A percentile compares a stretch with the other conserved stretches of the same genome.
Evolutionary conservation across 2,888 invertebrate genomes (phyloP).

Genomic region (Stegophylla sp.): DNA sequence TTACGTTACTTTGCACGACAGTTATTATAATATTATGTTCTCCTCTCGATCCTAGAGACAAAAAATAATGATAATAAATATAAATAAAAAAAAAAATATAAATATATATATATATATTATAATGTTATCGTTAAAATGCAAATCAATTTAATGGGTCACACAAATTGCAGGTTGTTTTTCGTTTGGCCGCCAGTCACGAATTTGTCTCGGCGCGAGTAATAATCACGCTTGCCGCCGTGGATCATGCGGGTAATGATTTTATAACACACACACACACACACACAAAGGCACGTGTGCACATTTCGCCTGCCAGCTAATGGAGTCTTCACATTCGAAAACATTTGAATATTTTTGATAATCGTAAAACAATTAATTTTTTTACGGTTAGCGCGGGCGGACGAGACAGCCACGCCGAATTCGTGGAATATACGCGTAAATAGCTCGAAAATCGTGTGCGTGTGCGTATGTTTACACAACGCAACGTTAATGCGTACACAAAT

Average conservation of each 20-base stretch:
- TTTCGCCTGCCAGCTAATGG: slow-evolving; percentile 3
- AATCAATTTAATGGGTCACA: slow-evolving; percentile 47
- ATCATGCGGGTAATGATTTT: slow-evolving; percentile 26
- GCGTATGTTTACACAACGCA: neutral
- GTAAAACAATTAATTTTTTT: slow-evolving; percentile 5
- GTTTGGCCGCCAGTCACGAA: slow-evolving; percentile 37
- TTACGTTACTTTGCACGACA: neutral
- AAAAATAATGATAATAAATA: neutral
- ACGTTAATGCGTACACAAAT: neutral
- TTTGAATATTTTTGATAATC: neutral
- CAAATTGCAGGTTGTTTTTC: slow-evolving; percentile 28
- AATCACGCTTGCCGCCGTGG: slow-evolving; percentile 3
- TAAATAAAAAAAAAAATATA: too few relatives aligned
- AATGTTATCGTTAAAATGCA: slow-evolving; percentile 27
- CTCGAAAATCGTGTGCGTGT: neutral
- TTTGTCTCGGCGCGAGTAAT: slow-evolving; percentile 22
- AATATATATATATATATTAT: too few relatives aligned
- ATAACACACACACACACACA: neutral
- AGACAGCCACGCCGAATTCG: neutral
- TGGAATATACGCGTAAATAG: neutral
- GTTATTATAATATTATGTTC: slow-evolving; percentile 10
- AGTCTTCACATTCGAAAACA: slow-evolving; percentile 25
- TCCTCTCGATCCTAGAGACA: slow-evolving; percentile 24
- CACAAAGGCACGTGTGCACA: neutral
- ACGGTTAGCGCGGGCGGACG: neutral